Evolutionary conservation across 1,140 invertebrate genomes (phyloP).

Genomic region (Radopholus similis): DNA sequence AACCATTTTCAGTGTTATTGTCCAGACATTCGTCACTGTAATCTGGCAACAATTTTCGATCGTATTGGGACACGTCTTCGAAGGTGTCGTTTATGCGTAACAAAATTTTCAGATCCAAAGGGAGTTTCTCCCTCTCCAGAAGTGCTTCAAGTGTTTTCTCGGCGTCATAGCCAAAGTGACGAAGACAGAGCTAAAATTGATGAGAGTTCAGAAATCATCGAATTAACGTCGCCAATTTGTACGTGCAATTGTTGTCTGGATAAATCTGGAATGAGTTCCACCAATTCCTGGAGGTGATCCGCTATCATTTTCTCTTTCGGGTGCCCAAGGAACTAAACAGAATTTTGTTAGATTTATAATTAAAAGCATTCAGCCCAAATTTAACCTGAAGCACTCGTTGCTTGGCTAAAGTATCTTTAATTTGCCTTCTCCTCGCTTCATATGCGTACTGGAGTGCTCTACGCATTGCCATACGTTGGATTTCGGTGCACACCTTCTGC

Average conservation of each 20-base stretch:
- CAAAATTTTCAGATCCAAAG: slow-evolving; percentile 6
- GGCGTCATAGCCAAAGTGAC: slow-evolving; percentile 17
- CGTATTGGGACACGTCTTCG: background rate
- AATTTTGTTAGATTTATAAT: background rate
- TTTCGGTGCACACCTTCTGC: background rate
- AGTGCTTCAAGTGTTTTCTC: slow-evolving; percentile 7
- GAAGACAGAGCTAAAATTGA: slow-evolving; percentile 11
- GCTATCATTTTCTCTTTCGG: slow-evolving; percentile 12
- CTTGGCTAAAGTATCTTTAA: slow-evolving; percentile 2
- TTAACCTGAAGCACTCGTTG: slow-evolving; percentile 5
- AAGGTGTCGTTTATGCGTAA: slow-evolving; percentile 3
- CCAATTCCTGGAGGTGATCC: slow-evolving; percentile 15
- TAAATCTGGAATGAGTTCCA: slow-evolving; percentile 10
- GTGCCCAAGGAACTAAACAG: slow-evolving; percentile 7
- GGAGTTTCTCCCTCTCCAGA: slow-evolving; percentile 14
- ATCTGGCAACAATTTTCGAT: background rate
- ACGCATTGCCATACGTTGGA: background rate
- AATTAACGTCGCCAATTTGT: background rate
- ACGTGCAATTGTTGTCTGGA: slow-evolving; percentile 18
- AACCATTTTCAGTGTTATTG: background rate
- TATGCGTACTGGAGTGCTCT: slow-evolving; percentile 3
- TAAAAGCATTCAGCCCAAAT: background rate
- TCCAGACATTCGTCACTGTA: background rate
- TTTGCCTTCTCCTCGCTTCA: slow-evolving; percentile 9
- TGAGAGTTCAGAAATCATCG: background rate